phyloP scores from a whole-genome alignment of 2,888 invertebrate species.

The Melitaea athalia region DNA sequence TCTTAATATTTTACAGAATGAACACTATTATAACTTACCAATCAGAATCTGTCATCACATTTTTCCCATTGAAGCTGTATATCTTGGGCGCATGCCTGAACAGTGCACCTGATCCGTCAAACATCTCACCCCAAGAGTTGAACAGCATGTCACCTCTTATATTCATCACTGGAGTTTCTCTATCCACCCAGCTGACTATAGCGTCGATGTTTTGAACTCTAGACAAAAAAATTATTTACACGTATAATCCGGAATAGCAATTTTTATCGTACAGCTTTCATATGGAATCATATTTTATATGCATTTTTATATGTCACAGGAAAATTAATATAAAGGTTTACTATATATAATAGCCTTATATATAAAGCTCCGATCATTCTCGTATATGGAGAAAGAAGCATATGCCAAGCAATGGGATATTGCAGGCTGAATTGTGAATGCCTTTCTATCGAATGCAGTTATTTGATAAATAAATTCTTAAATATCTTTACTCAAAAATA shows the following conservation, averaged over 20 bases:
- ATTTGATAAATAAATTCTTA: too few relatives aligned
- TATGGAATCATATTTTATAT: too few relatives aligned
- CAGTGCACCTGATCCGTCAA: constrained; percentile 92
- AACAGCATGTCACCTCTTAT: constrained; percentile 95
- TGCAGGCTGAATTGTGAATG: too few relatives aligned
- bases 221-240: neutral
- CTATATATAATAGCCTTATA: too few relatives aligned
- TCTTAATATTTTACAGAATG: neutral
- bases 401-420: too few relatives aligned
- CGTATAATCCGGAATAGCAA: neutral
- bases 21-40: constrained; percentile 84
- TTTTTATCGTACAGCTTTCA: neutral
- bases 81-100: constrained; percentile 94
- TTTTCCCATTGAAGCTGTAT: constrained; percentile 96
- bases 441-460: too few relatives aligned
- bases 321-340: too few relatives aligned
- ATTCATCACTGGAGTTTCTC: constrained; percentile 95
- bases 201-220: constrained; percentile 96
- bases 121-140: constrained; percentile 96
- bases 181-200: constrained; percentile 93
- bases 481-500: too few relatives aligned
- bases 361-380: too few relatives aligned
- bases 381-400: too few relatives aligned
- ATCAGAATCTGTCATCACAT: constrained; percentile 92
- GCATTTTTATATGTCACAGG: too few relatives aligned